Percentiles rank a stretch among this genome's conserved stretches.
Conservation (phyloP, 2,113 vertebrate genomes). For the Pantherophis guttatus region DNA sequence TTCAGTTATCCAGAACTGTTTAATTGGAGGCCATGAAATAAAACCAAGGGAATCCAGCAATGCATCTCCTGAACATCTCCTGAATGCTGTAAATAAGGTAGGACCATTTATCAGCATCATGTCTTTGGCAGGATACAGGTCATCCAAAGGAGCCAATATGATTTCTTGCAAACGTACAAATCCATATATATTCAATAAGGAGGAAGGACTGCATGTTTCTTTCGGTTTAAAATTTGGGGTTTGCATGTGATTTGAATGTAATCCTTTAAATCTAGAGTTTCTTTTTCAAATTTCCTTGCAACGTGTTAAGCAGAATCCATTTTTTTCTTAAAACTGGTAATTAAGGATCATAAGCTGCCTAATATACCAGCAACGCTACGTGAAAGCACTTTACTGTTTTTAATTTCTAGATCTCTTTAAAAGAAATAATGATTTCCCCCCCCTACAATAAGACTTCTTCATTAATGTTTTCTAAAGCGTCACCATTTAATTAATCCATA, state of each 20-base stretch:
- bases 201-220: background rate
- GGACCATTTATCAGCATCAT: background rate
- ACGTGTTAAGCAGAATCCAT: background rate
- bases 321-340: background rate
- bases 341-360: background rate
- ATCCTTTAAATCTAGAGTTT: background rate
- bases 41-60: background rate
- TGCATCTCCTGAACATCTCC: background rate
- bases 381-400: background rate
- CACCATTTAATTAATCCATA: slow-evolving; percentile 14
- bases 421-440: background rate
- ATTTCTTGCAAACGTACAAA: background rate
- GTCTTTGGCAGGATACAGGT: background rate
- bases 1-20: background rate
- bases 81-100: background rate
- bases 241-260: background rate
- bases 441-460: background rate
- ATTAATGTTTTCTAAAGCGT: slow-evolving; percentile 3
- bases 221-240: background rate
- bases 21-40: background rate
- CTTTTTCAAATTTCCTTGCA: background rate
- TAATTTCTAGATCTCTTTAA: background rate
- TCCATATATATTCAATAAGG: background rate
- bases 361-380: background rate
- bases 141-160: background rate